These are phyloP conservation scores for Anguilla megastoma DNA, from an alignment of 2,797 vertebrate genomes.

Conservation along the genomic window DNA sequence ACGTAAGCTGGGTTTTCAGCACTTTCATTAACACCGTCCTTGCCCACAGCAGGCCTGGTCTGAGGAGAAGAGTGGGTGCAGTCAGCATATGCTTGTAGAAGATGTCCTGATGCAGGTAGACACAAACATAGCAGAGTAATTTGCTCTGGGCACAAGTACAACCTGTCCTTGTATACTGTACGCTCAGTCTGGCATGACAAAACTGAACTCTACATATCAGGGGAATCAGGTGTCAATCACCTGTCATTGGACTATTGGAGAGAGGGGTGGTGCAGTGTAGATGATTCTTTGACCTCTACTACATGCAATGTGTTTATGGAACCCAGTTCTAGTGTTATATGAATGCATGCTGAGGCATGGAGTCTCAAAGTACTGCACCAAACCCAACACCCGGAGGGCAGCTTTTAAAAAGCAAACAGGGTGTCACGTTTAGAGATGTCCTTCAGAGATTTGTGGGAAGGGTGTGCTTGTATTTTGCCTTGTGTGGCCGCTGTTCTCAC, in stretches of 20 bases:
- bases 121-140: neutral
- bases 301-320: neutral
- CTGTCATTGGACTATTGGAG: neutral
- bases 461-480: neutral
- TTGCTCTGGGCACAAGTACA: neutral
- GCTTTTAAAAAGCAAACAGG: neutral
- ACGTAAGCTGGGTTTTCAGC: neutral
- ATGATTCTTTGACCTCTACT: neutral
- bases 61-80: neutral
- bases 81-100: too few species aligned
- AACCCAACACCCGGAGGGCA: constrained; percentile 21
- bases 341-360: constrained; percentile 6
- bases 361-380: neutral
- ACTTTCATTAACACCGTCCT: neutral
- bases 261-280: neutral
- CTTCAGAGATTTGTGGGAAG: neutral
- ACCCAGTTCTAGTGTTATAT: neutral
- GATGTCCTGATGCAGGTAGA: neutral
- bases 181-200: neutral
- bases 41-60: neutral
- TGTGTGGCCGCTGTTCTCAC: neutral
- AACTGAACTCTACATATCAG: neutral
- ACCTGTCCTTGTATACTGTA: neutral
- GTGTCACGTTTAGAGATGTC: constrained; percentile 8
- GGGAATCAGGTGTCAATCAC: neutral